Evolutionary conservation across 2,797 vertebrate species (phyloP), one percentile per base, ranked within the genome.

Genomic region (Arctocebus calabarensis): DNA sequence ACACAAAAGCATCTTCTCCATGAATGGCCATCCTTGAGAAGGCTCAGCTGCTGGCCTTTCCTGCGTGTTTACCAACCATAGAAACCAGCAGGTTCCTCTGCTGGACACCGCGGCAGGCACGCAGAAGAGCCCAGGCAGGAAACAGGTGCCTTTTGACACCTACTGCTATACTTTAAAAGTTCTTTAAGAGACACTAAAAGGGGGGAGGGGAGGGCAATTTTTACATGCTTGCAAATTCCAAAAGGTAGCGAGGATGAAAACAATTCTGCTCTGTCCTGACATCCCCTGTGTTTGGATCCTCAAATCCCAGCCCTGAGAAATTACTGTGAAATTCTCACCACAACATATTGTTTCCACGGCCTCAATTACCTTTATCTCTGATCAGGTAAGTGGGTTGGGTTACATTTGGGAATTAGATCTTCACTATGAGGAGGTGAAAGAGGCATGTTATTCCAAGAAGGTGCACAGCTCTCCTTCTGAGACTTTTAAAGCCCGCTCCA

Each of bases 81-180:
- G 68, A 16, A 52, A 52, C 48, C 48, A 52, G 48, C 59, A 59
- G 88, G 19, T 55, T 59, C 79, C 52, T 59, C 71, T 8, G 10
- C 17, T 71, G 57, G 32, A 59, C 59, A 55, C n/a, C 95, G 86
- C 81, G 1, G 3, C 40, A 40, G 34, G 37, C 40, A 19, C n/a
- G 25, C 84, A 40, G 37, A 27, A 48, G 94, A 9, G 34, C 74
- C 48, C 19, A 66, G 88, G 32, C 20, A 89, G 77, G 66, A 77
- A 92, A 83, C 29, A 91, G 43, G 32, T 27, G 14, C 32, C 81
- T 85, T 75, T 74, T 34, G 96, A 79, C 22, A 79, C 34, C 19
- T 32, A 25, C 40, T 20, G 11, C n/a, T 62, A 25, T 43, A 74
- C 25, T 77, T 79, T 71, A 48, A 52, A 19, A 70, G 48, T 7